Conservation (phyloP, 2,797 vertebrate genomes). For the Pteronotus mesoamericanus region DNA sequence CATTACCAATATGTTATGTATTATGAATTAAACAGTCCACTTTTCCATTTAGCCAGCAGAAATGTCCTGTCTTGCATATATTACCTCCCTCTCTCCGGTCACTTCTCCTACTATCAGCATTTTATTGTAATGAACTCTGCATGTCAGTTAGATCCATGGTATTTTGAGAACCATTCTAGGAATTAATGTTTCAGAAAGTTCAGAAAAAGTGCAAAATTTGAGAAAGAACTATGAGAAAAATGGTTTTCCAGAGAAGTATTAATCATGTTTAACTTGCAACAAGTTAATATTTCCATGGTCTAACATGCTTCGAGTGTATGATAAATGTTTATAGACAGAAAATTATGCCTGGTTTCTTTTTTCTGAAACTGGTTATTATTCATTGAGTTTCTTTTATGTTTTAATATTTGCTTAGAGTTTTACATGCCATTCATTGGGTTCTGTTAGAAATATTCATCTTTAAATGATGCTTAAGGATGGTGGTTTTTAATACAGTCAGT, state of each 20-base stretch:
- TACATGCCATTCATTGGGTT: neutral
- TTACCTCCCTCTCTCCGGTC: neutral
- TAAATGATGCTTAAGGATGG: neutral
- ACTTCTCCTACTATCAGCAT: neutral
- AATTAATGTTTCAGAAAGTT: slow-evolving; percentile 56
- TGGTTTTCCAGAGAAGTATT: slow-evolving; percentile 33
- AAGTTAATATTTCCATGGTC: slow-evolving; percentile 19
- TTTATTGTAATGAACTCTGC: neutral
- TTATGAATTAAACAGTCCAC: neutral
- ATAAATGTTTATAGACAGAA: slow-evolving; percentile 16
- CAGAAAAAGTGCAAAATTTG: slow-evolving; percentile 39
- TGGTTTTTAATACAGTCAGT: neutral
- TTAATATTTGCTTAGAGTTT: slow-evolving; percentile 50
- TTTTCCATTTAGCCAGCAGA: neutral
- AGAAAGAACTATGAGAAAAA: neutral
- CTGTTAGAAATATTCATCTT: neutral
- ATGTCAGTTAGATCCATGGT: neutral
- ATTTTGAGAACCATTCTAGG: slow-evolving; percentile 35
- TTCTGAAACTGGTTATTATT: neutral
- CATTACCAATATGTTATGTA: neutral
- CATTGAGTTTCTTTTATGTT: neutral
- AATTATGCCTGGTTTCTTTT: neutral
- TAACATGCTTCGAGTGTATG: neutral
- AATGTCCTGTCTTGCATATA: neutral
- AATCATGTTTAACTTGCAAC: slow-evolving; percentile 30